A percentile compares a stretch with the other conserved stretches of the same genome.
phyloP scores from a whole-genome alignment of 2,888 invertebrate species.

The Leptopilina drosophilae region DNA sequence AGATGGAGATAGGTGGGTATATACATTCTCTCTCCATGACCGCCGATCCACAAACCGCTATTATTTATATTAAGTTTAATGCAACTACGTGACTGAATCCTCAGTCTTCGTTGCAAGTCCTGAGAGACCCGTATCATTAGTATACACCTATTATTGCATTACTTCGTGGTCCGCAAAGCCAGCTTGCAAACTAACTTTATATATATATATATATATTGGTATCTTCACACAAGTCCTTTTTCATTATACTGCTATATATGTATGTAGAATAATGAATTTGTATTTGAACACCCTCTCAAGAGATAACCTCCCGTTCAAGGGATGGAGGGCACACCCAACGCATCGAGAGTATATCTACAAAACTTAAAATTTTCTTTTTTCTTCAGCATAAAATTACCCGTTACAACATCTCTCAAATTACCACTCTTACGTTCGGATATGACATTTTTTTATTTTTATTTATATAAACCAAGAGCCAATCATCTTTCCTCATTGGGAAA shows the following conservation, averaged over 20 bases:
- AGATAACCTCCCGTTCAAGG: conserved; percentile 50
- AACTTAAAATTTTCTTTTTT: background rate
- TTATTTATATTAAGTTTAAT: conserved; percentile 78
- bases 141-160: conserved; percentile 77
- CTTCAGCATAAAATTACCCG: conserved; percentile 31
- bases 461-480: no score
- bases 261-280: background rate
- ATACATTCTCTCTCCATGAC: conserved; percentile 54
- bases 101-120: conserved; percentile 60
- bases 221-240: conserved; percentile 7
- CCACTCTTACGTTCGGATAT: conserved; percentile 7
- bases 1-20: conserved; percentile 75
- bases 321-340: conserved; percentile 49
- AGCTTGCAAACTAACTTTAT: conserved; percentile 32
- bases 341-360: conserved; percentile 50
- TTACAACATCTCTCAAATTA: conserved; percentile 28
- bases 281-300: conserved; percentile 36
- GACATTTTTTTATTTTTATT: no score
- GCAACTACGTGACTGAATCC: conserved; percentile 77
- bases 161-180: conserved; percentile 63
- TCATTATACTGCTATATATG: background rate
- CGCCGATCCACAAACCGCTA: conserved; percentile 74
- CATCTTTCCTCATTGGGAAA: no score
- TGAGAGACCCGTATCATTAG: conserved; percentile 74
- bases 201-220: background rate